These are phyloP conservation scores for Embiotoca jacksoni DNA, from an alignment of 2,113 vertebrate genomes.

Conservation along the genomic window DNA sequence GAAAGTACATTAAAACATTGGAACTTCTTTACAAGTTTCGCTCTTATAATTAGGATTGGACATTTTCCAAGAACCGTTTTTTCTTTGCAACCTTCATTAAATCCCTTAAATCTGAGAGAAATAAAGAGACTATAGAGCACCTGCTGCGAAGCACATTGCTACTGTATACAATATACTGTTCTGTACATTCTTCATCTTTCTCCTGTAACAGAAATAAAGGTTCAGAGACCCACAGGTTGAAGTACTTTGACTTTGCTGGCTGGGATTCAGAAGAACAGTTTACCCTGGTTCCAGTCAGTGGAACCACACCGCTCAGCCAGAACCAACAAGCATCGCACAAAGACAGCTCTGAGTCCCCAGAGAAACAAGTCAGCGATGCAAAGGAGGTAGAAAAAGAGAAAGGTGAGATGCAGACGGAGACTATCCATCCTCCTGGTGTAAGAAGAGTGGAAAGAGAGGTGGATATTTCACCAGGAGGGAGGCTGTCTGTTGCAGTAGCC, in stretches of 20 bases:
- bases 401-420: constrained; percentile 11
- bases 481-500: constrained; percentile 75
- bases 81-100: not conserved
- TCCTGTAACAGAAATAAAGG: constrained; percentile 88
- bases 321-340: not conserved
- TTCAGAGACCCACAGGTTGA: constrained; percentile 82
- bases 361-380: constrained; percentile 14
- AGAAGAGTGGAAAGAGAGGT: constrained; percentile 55
- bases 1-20: not conserved
- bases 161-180: not conserved
- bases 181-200: not conserved
- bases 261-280: constrained; percentile 93
- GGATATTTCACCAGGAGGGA: constrained; percentile 85
- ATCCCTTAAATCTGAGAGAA: not conserved
- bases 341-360: constrained; percentile 3
- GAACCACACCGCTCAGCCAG: not conserved
- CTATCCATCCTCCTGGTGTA: not conserved
- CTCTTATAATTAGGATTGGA: too few relatives aligned
- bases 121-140: too few relatives aligned
- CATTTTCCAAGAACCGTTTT: not conserved
- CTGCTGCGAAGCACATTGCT: not conserved
- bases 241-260: constrained; percentile 89
- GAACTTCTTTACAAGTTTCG: too few relatives aligned
- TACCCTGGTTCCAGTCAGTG: constrained; percentile 50
- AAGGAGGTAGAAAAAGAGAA: constrained; percentile 16